Percentiles rank a stretch among this genome's conserved stretches.
Evolutionary conservation across 2,888 invertebrate genomes (phyloP).

Genomic region (Morpho achilles): DNA sequence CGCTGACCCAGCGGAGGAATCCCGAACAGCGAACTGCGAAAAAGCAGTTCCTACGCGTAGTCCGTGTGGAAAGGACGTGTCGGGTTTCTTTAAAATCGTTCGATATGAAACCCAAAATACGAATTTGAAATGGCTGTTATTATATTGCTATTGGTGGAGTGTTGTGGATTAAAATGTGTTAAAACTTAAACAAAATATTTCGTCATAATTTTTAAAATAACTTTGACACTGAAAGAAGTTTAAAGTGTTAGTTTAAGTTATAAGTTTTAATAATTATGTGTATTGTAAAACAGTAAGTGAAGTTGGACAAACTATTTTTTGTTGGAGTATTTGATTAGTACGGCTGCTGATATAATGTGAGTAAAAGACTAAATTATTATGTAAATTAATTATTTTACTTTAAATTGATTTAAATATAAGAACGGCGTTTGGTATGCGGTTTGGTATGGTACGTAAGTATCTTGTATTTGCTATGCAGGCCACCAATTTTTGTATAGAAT

Average conservation of each 20-base stretch:
- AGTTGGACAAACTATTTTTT: not conserved
- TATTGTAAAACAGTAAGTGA: not conserved
- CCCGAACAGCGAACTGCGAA: constrained; percentile 7
- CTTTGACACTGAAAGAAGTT: not conserved
- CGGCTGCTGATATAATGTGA: not conserved
- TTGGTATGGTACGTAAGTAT: no score
- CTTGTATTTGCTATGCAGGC: no score
- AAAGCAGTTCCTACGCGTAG: constrained; percentile 28
- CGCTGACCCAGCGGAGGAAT: constrained; percentile 21
- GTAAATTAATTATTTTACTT: no score
- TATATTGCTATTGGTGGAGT: constrained; percentile 24
- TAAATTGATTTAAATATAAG: no score
- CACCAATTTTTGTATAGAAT: no score
- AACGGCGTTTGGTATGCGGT: no score
- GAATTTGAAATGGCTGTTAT: constrained; percentile 26
- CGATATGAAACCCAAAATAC: constrained; percentile 21
- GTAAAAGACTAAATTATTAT: not conserved
- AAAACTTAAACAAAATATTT: constrained; percentile 12
- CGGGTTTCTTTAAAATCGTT: constrained; percentile 6
- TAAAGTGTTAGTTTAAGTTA: constrained; percentile 1
- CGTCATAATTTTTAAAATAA: not conserved
- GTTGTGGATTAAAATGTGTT: constrained; percentile 22
- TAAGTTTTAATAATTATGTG: not conserved
- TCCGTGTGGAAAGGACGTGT: constrained; percentile 15
- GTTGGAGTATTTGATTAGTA: not conserved